These are phyloP conservation scores for Campylomormyrus numenius DNA, from an alignment of 2,113 vertebrate genomes.

Conservation along the genomic window DNA sequence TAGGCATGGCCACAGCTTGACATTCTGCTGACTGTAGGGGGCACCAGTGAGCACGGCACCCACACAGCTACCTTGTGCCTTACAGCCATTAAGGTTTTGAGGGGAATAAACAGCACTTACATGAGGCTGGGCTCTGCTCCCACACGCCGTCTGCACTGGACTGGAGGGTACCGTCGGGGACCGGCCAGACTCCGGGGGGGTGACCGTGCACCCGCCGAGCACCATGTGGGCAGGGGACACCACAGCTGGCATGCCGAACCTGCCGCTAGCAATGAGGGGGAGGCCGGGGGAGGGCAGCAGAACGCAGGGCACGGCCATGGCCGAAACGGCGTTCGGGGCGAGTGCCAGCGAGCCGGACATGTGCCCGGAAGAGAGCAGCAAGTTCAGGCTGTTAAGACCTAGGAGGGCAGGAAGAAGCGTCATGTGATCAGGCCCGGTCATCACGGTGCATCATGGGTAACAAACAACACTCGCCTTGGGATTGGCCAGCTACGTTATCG, in stretches of 20 bases:
- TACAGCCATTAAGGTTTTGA: background rate
- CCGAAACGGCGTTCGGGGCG: conserved; percentile 49
- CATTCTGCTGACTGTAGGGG: background rate
- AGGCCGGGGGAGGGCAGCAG: conserved; percentile 70
- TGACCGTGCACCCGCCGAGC: conserved; percentile 50
- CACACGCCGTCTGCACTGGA: background rate
- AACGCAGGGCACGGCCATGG: conserved; percentile 74
- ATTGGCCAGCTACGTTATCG: background rate
- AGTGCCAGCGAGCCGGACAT: conserved; percentile 46
- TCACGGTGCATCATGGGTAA: background rate
- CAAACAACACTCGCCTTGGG: background rate
- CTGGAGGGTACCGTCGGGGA: conserved; percentile 25
- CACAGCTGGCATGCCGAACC: conserved; percentile 61
- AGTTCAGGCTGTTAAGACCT: conserved; percentile 65
- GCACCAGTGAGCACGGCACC: background rate
- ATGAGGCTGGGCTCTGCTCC: background rate
- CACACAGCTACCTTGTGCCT: background rate
- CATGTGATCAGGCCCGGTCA: background rate
- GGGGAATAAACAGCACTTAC: background rate
- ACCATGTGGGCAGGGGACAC: conserved; percentile 59
- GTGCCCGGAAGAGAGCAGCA: conserved; percentile 70
- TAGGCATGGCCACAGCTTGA: background rate
- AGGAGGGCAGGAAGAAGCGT: background rate
- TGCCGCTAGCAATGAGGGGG: conserved; percentile 57
- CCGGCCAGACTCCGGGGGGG: conserved; percentile 21